Evolutionary conservation across 2,797 vertebrate genomes (phyloP).

Genomic region (Acanthurus tractus): DNA sequence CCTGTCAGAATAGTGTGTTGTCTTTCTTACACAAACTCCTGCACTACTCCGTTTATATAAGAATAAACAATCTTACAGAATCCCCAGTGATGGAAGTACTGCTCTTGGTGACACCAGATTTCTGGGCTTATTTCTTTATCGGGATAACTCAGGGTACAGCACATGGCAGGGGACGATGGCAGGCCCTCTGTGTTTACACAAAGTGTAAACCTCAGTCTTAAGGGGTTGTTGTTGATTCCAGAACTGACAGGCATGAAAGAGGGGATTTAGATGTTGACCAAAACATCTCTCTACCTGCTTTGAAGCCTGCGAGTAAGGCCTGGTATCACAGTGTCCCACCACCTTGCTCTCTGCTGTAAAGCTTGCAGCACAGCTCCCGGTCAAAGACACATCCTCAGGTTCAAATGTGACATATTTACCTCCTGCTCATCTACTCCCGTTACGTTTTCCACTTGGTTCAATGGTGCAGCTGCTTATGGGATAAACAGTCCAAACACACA

Average conservation of each 20-base stretch:
- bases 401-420: slow-evolving; percentile 62
- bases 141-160: slow-evolving; percentile 54
- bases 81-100: slow-evolving; percentile 31
- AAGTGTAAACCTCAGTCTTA: slow-evolving; percentile 52
- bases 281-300: slow-evolving; percentile 72
- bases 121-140: slow-evolving; percentile 62
- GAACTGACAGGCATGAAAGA: slow-evolving; percentile 71
- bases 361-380: slow-evolving; percentile 44
- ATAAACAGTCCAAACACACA: slow-evolving; percentile 53
- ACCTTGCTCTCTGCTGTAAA: slow-evolving; percentile 55
- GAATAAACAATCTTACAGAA: slow-evolving; percentile 29
- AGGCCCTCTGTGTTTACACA: slow-evolving; percentile 50
- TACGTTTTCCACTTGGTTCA: slow-evolving; percentile 34
- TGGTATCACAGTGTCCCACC: slow-evolving; percentile 57
- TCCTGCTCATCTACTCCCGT: slow-evolving; percentile 34
- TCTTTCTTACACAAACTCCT: slow-evolving; percentile 15
- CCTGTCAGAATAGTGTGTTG: not conserved
- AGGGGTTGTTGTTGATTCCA: slow-evolving; percentile 67
- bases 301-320: slow-evolving; percentile 65
- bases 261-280: slow-evolving; percentile 75
- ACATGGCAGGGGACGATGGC: slow-evolving; percentile 47
- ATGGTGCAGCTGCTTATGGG: slow-evolving; percentile 35
- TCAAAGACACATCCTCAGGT: slow-evolving; percentile 37
- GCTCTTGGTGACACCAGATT: slow-evolving; percentile 63
- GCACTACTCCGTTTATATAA: slow-evolving; percentile 40